Conservation (phyloP, 2,888 invertebrate species). For the Caenorhabditis wallacei region DNA sequence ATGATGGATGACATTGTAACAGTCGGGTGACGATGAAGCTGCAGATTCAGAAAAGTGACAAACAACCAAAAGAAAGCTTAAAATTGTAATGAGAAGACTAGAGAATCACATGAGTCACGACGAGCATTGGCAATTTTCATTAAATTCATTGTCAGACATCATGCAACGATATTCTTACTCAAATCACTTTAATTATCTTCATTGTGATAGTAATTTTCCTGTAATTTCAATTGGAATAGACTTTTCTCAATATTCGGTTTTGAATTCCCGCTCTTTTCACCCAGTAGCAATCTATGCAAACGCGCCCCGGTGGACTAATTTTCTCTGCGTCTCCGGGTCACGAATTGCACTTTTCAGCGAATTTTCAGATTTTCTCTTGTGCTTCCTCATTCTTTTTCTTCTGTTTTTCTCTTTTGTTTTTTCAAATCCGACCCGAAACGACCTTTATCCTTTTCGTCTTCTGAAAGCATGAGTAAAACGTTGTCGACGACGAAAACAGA, state of each 20-base stretch:
- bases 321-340: constrained; percentile 51
- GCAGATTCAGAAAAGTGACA: constrained; percentile 17
- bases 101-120: neutral
- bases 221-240: too few relatives aligned
- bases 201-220: too few relatives aligned
- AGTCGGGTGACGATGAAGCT: neutral
- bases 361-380: constrained; percentile 49
- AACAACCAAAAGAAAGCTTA: constrained; percentile 3
- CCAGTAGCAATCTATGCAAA: constrained; percentile 19
- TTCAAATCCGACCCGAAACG: neutral
- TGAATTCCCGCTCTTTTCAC: constrained; percentile 28
- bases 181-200: too few relatives aligned
- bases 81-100: constrained; percentile 5
- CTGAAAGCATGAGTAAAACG: neutral
- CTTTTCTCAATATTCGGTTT: too few relatives aligned
- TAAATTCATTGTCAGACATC: too few relatives aligned
- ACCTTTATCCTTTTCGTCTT: constrained; percentile 10
- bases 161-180: too few relatives aligned
- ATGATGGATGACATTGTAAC: constrained; percentile 38
- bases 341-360: constrained; percentile 33
- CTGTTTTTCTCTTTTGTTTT: constrained; percentile 25
- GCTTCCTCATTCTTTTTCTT: constrained; percentile 20
- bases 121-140: too few relatives aligned
- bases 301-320: constrained; percentile 45
- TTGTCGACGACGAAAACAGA: neutral